These are phyloP conservation scores for Aphelenchoides besseyi DNA, from an alignment of 1,140 invertebrate species.

Conservation along the genomic window DNA sequence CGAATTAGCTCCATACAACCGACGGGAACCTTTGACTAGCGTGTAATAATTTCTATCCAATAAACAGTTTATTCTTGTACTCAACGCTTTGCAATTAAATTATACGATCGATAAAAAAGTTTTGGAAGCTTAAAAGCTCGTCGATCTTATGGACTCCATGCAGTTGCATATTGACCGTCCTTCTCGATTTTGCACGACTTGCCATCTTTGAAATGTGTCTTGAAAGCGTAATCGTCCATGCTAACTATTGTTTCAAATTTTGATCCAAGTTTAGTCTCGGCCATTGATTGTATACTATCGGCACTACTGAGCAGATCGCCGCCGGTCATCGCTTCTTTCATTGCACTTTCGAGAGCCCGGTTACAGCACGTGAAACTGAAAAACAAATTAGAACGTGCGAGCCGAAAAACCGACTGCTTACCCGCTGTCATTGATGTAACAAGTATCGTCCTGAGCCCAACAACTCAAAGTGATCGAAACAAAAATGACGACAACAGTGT, in stretches of 20 bases:
- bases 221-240: conserved; percentile 43
- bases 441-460: conserved; percentile 18
- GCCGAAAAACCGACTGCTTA: too few relatives aligned
- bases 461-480: too few relatives aligned
- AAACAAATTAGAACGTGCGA: too few relatives aligned
- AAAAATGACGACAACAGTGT: too few relatives aligned
- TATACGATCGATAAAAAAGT: not conserved
- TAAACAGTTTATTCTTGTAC: not conserved
- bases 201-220: too few relatives aligned
- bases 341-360: conserved; percentile 54
- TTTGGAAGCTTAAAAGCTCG: not conserved
- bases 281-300: conserved; percentile 57
- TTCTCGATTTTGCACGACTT: conserved; percentile 3
- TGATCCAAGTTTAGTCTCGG: conserved; percentile 54
- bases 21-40: not conserved
- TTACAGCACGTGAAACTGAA: conserved; percentile 62
- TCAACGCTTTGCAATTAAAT: not conserved
- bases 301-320: conserved; percentile 55
- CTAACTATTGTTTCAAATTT: conserved; percentile 59
- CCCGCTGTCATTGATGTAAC: conserved; percentile 52
- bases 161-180: not conserved
- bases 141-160: not conserved
- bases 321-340: conserved; percentile 59
- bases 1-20: not conserved
- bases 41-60: not conserved